Evolutionary conservation across 1,140 invertebrate species (phyloP), one percentile per base, ranked within the genome.

Genomic region (Pachypeltis micranthus): DNA sequence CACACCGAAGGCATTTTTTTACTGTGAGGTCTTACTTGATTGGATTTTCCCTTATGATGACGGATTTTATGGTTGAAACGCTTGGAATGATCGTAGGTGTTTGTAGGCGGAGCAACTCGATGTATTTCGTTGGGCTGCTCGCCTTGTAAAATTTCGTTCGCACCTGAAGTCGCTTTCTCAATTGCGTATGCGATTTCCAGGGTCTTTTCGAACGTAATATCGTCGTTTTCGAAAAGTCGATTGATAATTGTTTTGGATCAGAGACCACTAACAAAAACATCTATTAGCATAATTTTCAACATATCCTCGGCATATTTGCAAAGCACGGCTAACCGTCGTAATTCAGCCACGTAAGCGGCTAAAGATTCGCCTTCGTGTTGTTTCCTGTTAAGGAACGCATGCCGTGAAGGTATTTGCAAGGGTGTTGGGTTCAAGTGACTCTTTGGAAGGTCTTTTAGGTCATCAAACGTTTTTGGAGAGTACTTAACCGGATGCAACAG

Each of bases 101-200:
- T 4, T 7, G 7, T 3, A 10, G 4, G 47, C 7, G 47, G 23
- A 51, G 47, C 21, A 21, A 51, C 19, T 10, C 47, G 47, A 51
- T 51, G 47, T 51, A 51, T 51, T 51, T 51, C 23, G 47, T 51
- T 51, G 47, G 47, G 47, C 47, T 51, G 10, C 21, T 51, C 47
- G 47, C 47, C 23, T 51, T 51, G 47, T 10, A 51, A 21, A 10
- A 51, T 51, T 51, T 51, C 47, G 47, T 51, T 51, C 47, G 47
- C 47, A 3, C 47, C 47, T 21, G 47, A 51, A 4, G 47, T 51
- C 10, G 47, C 47, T 51, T 51, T 51, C 23, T 51, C 47, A 10
- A 51, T 51, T 21, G 47, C 47, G 10, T 10, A 14, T 10, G 47
- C 47, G 12, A 51, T 16, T 51, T 51, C 21, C 12, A 51, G 47